Conservation (phyloP, 2,113 vertebrate species). For the Pluvialis apricaria region DNA sequence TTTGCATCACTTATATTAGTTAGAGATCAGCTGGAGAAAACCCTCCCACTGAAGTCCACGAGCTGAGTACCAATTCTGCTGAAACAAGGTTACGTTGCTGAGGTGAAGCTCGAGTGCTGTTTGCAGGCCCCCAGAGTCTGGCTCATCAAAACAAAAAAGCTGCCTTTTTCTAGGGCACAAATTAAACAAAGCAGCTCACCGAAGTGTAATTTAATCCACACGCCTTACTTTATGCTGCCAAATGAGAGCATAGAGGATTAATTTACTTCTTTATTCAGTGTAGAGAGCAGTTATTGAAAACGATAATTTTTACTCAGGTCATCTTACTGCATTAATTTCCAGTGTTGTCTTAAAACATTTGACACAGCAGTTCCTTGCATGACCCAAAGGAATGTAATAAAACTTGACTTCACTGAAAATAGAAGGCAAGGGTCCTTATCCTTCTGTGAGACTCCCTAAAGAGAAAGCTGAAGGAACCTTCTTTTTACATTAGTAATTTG, state of each 20-base stretch:
- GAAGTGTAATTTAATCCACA: slow-evolving; percentile 1
- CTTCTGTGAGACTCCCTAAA: not conserved
- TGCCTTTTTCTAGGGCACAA: not conserved
- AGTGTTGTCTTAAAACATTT: slow-evolving; percentile 14
- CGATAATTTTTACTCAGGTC: slow-evolving; percentile 39
- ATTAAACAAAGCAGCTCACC: slow-evolving; percentile 24
- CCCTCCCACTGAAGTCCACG: accelerated
- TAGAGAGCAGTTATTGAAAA: slow-evolving; percentile 54
- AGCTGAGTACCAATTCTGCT: not conserved
- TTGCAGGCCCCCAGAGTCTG: not conserved
- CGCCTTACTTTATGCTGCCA: slow-evolving; percentile 13
- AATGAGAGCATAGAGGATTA: slow-evolving; percentile 53
- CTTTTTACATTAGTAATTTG: not conserved
- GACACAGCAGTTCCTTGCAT: slow-evolving; percentile 11
- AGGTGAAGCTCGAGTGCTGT: not conserved
- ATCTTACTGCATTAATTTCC: slow-evolving; percentile 53
- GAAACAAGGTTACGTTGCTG: not conserved
- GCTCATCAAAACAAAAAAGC: not conserved
- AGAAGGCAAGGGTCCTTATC: not conserved
- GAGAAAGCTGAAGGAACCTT: not conserved
- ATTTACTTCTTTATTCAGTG: slow-evolving; percentile 51
- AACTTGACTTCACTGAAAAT: slow-evolving; percentile 30
- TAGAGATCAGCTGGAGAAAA: not conserved
- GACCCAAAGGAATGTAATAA: not conserved
- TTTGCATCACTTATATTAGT: not conserved